Evolutionary conservation across 2,888 invertebrate species (phyloP), one percentile per base, ranked within the genome.

Genomic region (Pedicia rivosa): DNA sequence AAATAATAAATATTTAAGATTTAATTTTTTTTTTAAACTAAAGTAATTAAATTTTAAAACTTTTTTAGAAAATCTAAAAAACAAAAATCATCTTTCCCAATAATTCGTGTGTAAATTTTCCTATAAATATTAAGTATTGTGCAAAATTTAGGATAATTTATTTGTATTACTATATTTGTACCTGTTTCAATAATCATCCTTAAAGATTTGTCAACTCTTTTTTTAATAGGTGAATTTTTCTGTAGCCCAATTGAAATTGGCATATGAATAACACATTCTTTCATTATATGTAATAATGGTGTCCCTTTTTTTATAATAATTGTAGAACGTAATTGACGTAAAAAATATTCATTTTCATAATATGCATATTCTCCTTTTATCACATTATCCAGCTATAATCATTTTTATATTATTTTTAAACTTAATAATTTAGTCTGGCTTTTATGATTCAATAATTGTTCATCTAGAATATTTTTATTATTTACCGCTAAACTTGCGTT

Each of bases 221-320:
- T 67, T 50, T 80, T 82, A 5, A 84, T 54, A 1, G 83, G 80
- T 0, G 84, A 83, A 55, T 86, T 83, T 49, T 78, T 84, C 49
- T 81, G 79, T 47, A 86, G 67, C 1, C 83, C 86, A 42, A 87
- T 64, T 1, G 83, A 80, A 36, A 86, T 71, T 0, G 86, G 86
- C 68, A 82, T 79, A 45, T 76, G 73, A 5, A 86, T 73, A 0
- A 78, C 72, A 53, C 87, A 87, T 43, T 83, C 77, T 3, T 66
- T 63, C 86, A 87, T 87, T 8, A 87, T 78, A 48, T 87, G 86
- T 37, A 87, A 57, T 1, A 48, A 46, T 3, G 51, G 45, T 4
- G 16, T 25, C 4, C 26, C 25, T 2, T 25, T 4, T 16, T 26
- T n/a, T 36, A 66, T 50, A 47, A 71, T 71, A 29, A 70, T 59